Evolutionary conservation across 2,113 vertebrate species (phyloP).

Genomic region (Channa maculata): DNA sequence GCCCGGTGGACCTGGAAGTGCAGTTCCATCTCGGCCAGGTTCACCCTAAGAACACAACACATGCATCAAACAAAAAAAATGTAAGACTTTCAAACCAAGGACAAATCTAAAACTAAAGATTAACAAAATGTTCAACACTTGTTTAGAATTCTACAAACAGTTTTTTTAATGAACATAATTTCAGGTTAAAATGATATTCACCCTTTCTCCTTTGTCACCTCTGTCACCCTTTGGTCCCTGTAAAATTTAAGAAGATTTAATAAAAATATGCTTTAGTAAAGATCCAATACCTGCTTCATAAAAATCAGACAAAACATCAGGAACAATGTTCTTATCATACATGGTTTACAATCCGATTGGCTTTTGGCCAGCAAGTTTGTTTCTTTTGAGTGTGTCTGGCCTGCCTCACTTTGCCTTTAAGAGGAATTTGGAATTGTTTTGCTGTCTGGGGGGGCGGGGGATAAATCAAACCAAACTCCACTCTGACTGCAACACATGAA

Average conservation of each 20-base stretch:
- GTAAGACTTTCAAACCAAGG: neutral
- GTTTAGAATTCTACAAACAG: neutral
- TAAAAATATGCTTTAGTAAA: neutral
- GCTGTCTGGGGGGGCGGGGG: no score
- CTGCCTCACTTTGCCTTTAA: no score
- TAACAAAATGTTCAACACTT: neutral
- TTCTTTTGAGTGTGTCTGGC: no score
- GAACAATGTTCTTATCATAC: no score
- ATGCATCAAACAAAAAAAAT: neutral
- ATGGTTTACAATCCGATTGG: no score
- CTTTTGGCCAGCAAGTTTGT: no score
- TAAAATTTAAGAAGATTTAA: conserved; percentile 38
- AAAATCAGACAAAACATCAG: neutral
- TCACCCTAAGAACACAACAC: conserved; percentile 86
- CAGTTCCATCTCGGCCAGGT: conserved; percentile 87
- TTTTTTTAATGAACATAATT: neutral
- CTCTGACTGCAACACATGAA: no score
- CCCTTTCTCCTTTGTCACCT: conserved; percentile 88
- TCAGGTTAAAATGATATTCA: conserved; percentile 70
- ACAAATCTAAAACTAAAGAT: neutral
- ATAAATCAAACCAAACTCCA: no score
- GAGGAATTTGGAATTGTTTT: no score
- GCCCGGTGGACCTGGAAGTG: conserved; percentile 87
- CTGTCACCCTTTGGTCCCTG: conserved; percentile 90
- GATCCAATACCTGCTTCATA: neutral